A percentile compares a stretch with the other conserved stretches of the same genome.
Evolutionary conservation across 2,888 invertebrate genomes (phyloP).

Genomic region (Drosophila austrosaltans): DNA sequence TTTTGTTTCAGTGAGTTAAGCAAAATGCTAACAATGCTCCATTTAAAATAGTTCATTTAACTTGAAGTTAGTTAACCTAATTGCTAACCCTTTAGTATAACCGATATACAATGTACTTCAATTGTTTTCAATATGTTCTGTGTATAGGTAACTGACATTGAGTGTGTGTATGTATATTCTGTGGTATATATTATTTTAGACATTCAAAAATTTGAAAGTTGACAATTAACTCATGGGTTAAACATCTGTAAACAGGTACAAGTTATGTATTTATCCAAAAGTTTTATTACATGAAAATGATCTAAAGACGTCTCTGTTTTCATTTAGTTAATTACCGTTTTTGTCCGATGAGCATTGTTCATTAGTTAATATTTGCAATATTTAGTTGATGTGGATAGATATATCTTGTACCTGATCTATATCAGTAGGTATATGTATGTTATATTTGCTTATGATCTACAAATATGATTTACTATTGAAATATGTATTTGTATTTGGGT

Average conservation of each 20-base stretch:
- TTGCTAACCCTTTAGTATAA: not conserved
- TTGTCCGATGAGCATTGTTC: not conserved
- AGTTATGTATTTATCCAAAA: not conserved
- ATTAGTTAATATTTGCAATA: not conserved
- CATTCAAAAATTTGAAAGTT: constrained; percentile 3
- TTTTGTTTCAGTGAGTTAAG: too few relatives aligned
- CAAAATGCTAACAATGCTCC: too few relatives aligned
- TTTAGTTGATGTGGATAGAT: not conserved
- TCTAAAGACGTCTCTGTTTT: too few relatives aligned
- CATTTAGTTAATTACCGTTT: too few relatives aligned
- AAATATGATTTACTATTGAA: constrained; percentile 3
- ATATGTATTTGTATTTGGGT: not conserved
- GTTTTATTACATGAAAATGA: too few relatives aligned
- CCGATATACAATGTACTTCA: not conserved
- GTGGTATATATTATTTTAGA: constrained; percentile 4
- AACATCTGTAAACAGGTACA: not conserved
- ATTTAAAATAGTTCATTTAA: too few relatives aligned
- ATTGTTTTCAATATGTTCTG: not conserved
- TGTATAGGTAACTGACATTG: constrained; percentile 8
- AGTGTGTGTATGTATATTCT: not conserved
- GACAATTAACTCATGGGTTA: not conserved
- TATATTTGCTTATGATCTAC: not conserved
- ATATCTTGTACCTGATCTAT: not conserved
- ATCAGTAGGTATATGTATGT: too few relatives aligned
- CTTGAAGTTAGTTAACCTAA: not conserved